These are phyloP conservation scores for Lutraria lutraria DNA, from an alignment of 2,888 invertebrate species.

Conservation along the genomic window DNA sequence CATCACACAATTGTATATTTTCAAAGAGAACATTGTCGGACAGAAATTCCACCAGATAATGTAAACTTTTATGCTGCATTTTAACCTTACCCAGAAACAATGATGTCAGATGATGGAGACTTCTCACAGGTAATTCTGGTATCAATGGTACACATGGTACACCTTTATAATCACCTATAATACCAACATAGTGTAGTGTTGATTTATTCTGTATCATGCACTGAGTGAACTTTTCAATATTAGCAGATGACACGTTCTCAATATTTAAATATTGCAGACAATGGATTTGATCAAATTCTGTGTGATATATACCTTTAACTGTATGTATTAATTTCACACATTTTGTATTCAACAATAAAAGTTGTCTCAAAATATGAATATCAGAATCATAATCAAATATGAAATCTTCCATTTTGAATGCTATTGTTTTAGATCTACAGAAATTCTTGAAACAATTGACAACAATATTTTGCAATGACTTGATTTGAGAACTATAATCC, in stretches of 20 bases:
- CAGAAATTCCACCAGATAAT: background rate
- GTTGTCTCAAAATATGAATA: background rate
- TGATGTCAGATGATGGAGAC: slow-evolving; percentile 9
- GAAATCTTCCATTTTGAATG: background rate
- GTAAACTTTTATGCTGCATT: background rate
- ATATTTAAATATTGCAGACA: background rate
- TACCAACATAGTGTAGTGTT: slow-evolving; percentile 7
- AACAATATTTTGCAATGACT: background rate
- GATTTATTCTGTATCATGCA: background rate
- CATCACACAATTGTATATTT: background rate
- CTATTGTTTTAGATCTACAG: background rate
- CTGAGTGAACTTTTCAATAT: background rate
- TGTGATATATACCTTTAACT: background rate
- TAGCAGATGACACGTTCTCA: background rate
- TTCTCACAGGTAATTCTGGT: background rate
- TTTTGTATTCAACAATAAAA: background rate
- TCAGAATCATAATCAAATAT: background rate
- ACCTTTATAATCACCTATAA: background rate
- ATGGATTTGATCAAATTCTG: background rate
- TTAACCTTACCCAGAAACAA: background rate
- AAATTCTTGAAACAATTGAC: slow-evolving; percentile 2
- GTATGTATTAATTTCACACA: background rate
- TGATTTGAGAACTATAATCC: background rate
- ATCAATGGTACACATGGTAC: too few relatives aligned
- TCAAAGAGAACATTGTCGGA: background rate